Base-by-base conservation (phyloP, 2,797 vertebrate genomes). In the Aphelocoma californica region DNA sequence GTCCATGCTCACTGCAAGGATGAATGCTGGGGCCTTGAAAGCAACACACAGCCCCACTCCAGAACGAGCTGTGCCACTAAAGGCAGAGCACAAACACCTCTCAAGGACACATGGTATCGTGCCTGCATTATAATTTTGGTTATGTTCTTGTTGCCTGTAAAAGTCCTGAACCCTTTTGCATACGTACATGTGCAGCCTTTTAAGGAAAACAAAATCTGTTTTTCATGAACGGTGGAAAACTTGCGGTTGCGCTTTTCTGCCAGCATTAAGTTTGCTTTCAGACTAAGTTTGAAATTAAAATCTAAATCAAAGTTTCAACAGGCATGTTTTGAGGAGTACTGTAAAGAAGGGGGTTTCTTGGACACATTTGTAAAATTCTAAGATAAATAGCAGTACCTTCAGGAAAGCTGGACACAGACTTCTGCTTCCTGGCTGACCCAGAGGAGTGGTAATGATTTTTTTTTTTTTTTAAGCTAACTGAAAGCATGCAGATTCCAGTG, bases 401-500 rank as follows among this genome's bases (percentile, higher is more conserved):
- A 57, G 45, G 17, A 92, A 90, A 93, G 32, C 38, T 82, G 81
- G 44, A 72, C 48, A 38, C 34, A 78, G 12, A 56, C 6, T 54
- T 70, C 34, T 92, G 25, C 19, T 92, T 91, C 66, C 50, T 93
- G 73, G 34, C 25, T 84, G 83, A 92, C 51, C 58, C 31, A 72
- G 57, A 69, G 31, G 4, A 89, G 1, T 12, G 48, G 29, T 45
- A 84, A 75, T 21, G 13, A 50, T 25, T 86, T 77, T 50, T 87
- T 16, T 86, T 20, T 24, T 58, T 74, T 90, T 9, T 3, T 3
- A 18, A 72, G 45, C 48, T 84, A 90, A 83, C 9, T 74, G 62
- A 65, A 64, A 81, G 47, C 18, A 51, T 4, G 8, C 7, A 16
- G 17, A 56, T 70, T 81, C 26, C 62, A 73, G 26, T 48, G 29